Evolutionary conservation across 2,113 vertebrate genomes (phyloP), one percentile per base, ranked within the genome.

Genomic region (Cephalopholis sonnerati): DNA sequence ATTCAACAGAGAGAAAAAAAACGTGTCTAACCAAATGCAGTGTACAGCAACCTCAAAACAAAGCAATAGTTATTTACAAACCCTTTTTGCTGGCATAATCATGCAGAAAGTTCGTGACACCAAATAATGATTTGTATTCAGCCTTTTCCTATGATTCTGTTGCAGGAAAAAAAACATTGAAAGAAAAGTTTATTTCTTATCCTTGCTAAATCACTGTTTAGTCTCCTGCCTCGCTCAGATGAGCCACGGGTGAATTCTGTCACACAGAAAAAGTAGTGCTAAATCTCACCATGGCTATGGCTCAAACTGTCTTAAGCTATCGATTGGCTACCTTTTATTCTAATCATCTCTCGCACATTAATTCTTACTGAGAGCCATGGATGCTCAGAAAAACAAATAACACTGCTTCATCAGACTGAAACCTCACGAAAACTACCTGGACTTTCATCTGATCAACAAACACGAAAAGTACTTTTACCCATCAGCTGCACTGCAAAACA

Each of bases 11-110:
- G 32, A 36, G 32, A 41, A 11, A 17, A 50, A 39, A 66, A 82
- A 41, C 20, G 2, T 48, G 16, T 55, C 16, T 2, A 39, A 66
- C 12, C 27, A 71, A 61, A 25, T 70, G n/a, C 1, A 27, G 25
- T 32, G 36, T 22, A 25, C 44, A 72, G 5, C 17, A 55, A 9
- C 3, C 3, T 9, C 5, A 24, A 71, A 59, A 71, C 65, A 70
- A 69, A 76, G 51, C 44, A 39, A 20, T 10, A 18, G 36, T 44
- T 76, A 15, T 69, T 57, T 46, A 25, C 15, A 59, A 41, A 22
- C 15, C 29, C 2, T 36, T 79, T 46, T 68, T 36, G 16, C 27
- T 32, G 27, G 12, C 36, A 82, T 66, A 81, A 65, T 70, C 7
- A n/a, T n/a, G 36, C 24, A 58, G n/a, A 41, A 12, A 29, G 27